These are phyloP conservation scores for Coleophora deauratella DNA, from an alignment of 2,888 invertebrate species.

Conservation along the genomic window DNA sequence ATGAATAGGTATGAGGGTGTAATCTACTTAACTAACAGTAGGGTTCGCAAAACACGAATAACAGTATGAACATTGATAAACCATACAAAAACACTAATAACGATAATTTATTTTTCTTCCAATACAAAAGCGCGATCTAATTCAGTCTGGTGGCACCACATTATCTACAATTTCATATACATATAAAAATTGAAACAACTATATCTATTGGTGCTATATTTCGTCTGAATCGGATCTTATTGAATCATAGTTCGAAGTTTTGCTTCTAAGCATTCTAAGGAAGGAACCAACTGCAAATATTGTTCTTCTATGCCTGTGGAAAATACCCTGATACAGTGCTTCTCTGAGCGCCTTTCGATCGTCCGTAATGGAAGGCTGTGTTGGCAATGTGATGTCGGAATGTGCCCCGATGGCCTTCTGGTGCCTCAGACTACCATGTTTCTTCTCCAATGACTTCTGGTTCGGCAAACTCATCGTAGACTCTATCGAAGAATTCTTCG, in stretches of 20 bases:
- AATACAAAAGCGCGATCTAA: slow-evolving; percentile 49
- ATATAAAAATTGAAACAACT: slow-evolving; percentile 32
- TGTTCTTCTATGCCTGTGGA: slow-evolving; percentile 83
- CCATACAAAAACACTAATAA: slow-evolving; percentile 41
- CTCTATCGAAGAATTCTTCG: slow-evolving; percentile 68
- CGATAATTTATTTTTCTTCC: slow-evolving; percentile 30
- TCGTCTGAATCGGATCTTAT: slow-evolving; percentile 77
- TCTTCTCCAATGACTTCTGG: slow-evolving; percentile 69
- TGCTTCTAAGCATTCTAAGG: slow-evolving; percentile 81
- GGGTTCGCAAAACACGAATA: slow-evolving; percentile 30
- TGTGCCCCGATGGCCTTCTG: slow-evolving; percentile 76
- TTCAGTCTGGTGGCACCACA: slow-evolving; percentile 56
- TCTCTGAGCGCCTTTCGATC: slow-evolving; percentile 81
- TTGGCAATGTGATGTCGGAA: slow-evolving; percentile 71
- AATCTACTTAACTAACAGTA: no score
- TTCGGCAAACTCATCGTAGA: slow-evolving; percentile 70
- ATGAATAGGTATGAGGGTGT: no score
- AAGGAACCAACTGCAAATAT: slow-evolving; percentile 85
- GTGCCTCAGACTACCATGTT: slow-evolving; percentile 72
- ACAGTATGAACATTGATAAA: slow-evolving; percentile 62
- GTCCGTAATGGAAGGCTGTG: slow-evolving; percentile 65
- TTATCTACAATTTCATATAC: slow-evolving; percentile 36
- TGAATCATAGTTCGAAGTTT: slow-evolving; percentile 84
- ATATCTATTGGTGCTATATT: slow-evolving; percentile 55
- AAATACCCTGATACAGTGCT: slow-evolving; percentile 84